phyloP scores from a whole-genome alignment of 2,888 invertebrate species.

The Heliconius hortense region DNA sequence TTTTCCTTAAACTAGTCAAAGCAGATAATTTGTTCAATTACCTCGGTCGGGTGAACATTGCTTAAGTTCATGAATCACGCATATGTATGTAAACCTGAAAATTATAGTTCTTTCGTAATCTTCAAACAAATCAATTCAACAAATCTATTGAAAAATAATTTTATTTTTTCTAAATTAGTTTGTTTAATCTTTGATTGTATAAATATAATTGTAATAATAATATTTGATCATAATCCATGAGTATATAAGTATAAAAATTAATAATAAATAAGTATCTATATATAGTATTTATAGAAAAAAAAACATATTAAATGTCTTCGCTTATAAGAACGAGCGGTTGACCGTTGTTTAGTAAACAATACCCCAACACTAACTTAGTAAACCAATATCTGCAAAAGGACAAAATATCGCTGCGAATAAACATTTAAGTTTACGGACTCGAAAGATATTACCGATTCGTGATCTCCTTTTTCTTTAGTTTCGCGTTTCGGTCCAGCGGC shows the following conservation, averaged over 20 bases:
- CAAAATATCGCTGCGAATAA: conserved; percentile 82
- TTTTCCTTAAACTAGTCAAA: conserved; percentile 21
- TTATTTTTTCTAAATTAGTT: background rate
- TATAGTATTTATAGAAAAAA: background rate
- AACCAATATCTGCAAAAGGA: conserved; percentile 80
- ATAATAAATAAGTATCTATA: background rate
- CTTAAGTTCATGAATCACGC: conserved; percentile 25
- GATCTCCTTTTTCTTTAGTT: conserved; percentile 81
- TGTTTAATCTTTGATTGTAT: background rate
- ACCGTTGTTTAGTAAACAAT: conserved; percentile 33
- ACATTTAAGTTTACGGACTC: conserved; percentile 82
- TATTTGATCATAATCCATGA: background rate
- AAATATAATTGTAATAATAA: background rate
- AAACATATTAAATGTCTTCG: background rate
- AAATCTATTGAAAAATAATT: background rate
- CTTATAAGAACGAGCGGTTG: conserved; percentile 6
- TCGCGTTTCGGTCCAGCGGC: conserved; percentile 76
- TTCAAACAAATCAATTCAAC: too few relatives aligned
- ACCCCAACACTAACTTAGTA: conserved; percentile 62
- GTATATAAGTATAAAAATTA: background rate
- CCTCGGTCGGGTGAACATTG: conserved; percentile 5
- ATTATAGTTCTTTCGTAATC: background rate
- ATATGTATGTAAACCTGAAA: conserved; percentile 14
- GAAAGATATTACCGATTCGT: conserved; percentile 83
- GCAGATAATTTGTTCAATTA: conserved; percentile 18